Base-by-base conservation (phyloP, 2,888 invertebrate species). In the Uloborus plumipes region DNA sequence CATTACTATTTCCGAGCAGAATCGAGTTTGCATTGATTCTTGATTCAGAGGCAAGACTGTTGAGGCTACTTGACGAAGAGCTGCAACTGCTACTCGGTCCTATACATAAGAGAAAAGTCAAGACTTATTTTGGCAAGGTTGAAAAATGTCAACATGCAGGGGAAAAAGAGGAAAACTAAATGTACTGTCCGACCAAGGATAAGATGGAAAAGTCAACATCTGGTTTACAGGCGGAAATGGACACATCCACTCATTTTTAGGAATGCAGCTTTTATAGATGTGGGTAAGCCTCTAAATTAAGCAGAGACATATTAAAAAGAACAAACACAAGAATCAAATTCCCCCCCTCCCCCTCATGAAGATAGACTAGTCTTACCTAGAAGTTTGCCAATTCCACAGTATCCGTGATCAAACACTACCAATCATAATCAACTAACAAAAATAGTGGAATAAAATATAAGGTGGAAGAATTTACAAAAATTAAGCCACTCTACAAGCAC, bases 61-160 rank as follows among this genome's bases (percentile, higher is more conserved):
- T 92, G 55, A 92, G 88, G 77, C 92, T 92, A 1, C 93, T 93
- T 7, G 91, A 91, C 6, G 93, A 93, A 86, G 92, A 93, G 86
- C 92, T 93, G 77, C 92, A 91, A 82, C 93, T 93, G 39, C 87
- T 86, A 84, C 91, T 73, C 18, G 76, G 81, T 64, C 85, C 85
- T 85, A 50, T 16, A 75, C 20, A 11, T 7, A 4, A 26, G 26
- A 26, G 2, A 71, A 75, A 53, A 20, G 59, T 58, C 26, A 49
- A 51, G n/a, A 55, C n/a, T 50, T 6, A 64, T 26, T 16, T 31
- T 1, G n/a, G 1, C 49, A 65, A 16, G 22, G 13, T 9, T 20
- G 22, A 62, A 59, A 26, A 3, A 1, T 2, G n/a, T n/a, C 20
- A 58, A 13, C n/a, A n/a, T n/a, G 3, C 6, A n/a, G 18, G 1